phyloP scores from a whole-genome alignment of 37 sponge, comb jelly and placozoan species.

The Agelas oroides region DNA sequence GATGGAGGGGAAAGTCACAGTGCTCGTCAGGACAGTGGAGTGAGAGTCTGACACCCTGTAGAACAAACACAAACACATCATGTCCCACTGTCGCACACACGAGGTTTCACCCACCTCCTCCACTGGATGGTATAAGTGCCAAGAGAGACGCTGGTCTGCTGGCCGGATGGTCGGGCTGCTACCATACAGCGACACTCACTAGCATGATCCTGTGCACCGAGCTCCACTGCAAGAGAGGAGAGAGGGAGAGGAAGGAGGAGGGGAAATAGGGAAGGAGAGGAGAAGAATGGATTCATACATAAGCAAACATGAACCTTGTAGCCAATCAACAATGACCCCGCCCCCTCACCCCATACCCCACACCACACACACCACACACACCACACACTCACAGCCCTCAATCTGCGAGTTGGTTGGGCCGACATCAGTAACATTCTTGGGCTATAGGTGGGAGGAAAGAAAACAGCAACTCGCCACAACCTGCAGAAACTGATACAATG shows the following conservation, averaged over 20 bases:
- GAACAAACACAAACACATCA: background rate
- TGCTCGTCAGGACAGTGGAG: slow-evolving; percentile 3
- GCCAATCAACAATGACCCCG: too few relatives aligned
- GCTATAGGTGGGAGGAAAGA: background rate
- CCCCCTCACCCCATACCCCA: too few relatives aligned
- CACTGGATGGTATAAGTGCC: slow-evolving; percentile 48
- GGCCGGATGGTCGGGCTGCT: background rate
- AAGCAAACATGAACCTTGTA: too few relatives aligned
- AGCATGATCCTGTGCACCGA: slow-evolving; percentile 43
- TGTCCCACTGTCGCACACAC: too few relatives aligned
- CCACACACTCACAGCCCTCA: slow-evolving; percentile 16
- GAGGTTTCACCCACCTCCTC: slow-evolving; percentile 17
- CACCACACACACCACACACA: background rate
- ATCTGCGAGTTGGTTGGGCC: slow-evolving; percentile 27
- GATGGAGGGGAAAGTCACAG: slow-evolving; percentile 39
- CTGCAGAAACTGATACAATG: too few relatives aligned
- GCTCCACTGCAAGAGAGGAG: slow-evolving; percentile 31
- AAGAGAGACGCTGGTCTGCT: slow-evolving; percentile 18
- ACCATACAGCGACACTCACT: slow-evolving; percentile 40
- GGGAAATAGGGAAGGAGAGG: background rate
- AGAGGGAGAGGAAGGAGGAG: background rate
- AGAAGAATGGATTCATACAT: too few relatives aligned
- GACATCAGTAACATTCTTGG: background rate
- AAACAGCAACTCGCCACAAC: background rate
- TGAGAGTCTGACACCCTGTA: background rate